These are phyloP conservation scores for Acanthosepion lycidas DNA, from an alignment of 2,888 invertebrate genomes.

Conservation along the genomic window DNA sequence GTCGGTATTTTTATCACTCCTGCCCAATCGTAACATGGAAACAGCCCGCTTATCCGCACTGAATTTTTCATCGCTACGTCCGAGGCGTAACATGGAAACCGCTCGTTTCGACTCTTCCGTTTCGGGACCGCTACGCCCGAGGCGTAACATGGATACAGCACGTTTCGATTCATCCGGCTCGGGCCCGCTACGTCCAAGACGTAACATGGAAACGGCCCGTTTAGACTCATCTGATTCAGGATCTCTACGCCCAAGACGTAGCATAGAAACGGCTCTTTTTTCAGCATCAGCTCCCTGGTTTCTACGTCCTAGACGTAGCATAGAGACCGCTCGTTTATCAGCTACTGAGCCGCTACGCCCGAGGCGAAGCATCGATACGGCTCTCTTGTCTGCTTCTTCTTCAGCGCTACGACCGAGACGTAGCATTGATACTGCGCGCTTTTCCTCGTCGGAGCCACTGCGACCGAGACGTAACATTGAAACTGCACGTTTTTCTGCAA, in stretches of 20 bases:
- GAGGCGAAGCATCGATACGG: constrained; percentile 58
- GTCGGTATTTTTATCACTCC: neutral
- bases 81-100: constrained; percentile 65
- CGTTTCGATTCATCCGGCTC: constrained; percentile 57
- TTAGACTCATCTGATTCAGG: neutral
- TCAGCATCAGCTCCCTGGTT: neutral
- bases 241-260: constrained; percentile 41
- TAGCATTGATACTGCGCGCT: constrained; percentile 50
- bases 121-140: constrained; percentile 59
- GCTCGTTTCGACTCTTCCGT: constrained; percentile 61
- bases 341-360: constrained; percentile 54
- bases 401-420: constrained; percentile 51
- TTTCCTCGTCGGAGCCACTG: neutral
- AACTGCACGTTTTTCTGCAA: constrained; percentile 51
- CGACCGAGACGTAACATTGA: constrained; percentile 37
- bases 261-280: neutral
- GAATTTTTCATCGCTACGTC: constrained; percentile 57
- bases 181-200: constrained; percentile 51
- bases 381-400: constrained; percentile 50
- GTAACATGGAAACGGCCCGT: constrained; percentile 50
- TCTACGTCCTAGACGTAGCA: constrained; percentile 53
- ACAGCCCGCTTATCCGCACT: constrained; percentile 51
- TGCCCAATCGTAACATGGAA: constrained; percentile 40
- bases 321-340: constrained; percentile 44
- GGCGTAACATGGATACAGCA: constrained; percentile 64